Evolutionary conservation across 1,140 invertebrate species (phyloP).

Genomic region (Polypedilum pembai): DNA sequence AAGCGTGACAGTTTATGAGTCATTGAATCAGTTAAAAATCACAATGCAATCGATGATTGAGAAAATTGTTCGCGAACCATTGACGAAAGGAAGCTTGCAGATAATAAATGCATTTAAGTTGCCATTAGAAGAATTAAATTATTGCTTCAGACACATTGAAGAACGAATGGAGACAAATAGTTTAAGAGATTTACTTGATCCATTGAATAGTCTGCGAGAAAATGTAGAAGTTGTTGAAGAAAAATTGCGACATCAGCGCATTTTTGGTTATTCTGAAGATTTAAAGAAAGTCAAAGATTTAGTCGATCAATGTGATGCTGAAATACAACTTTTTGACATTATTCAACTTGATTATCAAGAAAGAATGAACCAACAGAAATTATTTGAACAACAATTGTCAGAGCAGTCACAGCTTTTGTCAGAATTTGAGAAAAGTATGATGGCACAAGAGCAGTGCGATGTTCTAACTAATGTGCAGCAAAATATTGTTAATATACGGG

Average conservation of each 20-base stretch:
- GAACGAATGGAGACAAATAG: slow-evolving; percentile 39
- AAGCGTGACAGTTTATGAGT: slow-evolving; percentile 35
- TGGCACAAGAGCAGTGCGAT: background rate
- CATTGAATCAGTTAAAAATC: slow-evolving; percentile 37
- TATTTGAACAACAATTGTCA: background rate
- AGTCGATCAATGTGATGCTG: slow-evolving; percentile 4
- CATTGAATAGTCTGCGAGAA: slow-evolving; percentile 38
- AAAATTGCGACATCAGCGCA: background rate
- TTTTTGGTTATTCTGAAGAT: background rate
- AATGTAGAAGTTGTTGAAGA: slow-evolving; percentile 23
- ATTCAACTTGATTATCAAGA: background rate
- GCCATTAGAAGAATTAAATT: slow-evolving; percentile 42
- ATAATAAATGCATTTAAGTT: slow-evolving; percentile 39
- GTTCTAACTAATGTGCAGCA: background rate
- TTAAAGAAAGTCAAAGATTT: background rate
- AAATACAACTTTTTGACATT: slow-evolving; percentile 22
- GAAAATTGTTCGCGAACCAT: slow-evolving; percentile 38
- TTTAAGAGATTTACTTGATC: slow-evolving; percentile 42
- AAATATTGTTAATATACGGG: slow-evolving; percentile 10
- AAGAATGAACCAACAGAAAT: background rate
- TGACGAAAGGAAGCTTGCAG: slow-evolving; percentile 38
- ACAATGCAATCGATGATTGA: slow-evolving; percentile 39
- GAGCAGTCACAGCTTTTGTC: background rate
- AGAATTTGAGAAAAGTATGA: background rate
- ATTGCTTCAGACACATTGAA: slow-evolving; percentile 42